Conservation (phyloP, 2,888 invertebrate species). For the Troilus luridus region DNA sequence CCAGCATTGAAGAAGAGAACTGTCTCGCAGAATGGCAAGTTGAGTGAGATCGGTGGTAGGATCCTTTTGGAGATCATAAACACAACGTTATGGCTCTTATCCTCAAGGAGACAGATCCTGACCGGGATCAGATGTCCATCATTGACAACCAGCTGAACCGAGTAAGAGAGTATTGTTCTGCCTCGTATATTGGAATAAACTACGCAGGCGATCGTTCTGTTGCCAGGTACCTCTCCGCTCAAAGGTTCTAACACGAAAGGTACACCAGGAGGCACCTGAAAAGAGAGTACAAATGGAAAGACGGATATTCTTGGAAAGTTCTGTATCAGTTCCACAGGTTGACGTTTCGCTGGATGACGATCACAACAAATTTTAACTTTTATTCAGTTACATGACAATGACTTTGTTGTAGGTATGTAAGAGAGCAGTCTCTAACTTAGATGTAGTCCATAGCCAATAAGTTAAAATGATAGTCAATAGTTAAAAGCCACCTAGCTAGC, state of each 20-base stretch:
- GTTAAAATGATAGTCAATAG: too few relatives aligned
- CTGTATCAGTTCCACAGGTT: too few relatives aligned
- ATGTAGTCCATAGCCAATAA: too few relatives aligned
- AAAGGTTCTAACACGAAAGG: constrained; percentile 72
- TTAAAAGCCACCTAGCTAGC: too few relatives aligned
- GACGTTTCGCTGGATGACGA: too few relatives aligned
- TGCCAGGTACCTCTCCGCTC: constrained; percentile 72
- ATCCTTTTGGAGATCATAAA: constrained; percentile 60
- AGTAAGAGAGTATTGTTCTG: constrained; percentile 17
- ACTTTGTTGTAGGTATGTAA: too few relatives aligned
- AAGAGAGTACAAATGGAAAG: neutral
- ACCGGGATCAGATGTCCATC: constrained; percentile 55
- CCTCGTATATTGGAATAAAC: constrained; percentile 68
- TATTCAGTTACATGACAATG: too few relatives aligned
- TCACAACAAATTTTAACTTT: too few relatives aligned
- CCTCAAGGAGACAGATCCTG: constrained; percentile 57
- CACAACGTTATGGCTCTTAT: constrained; percentile 48
- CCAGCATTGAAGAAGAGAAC: constrained; percentile 62
- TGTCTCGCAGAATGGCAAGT: constrained; percentile 56
- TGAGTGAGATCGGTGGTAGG: constrained; percentile 59
- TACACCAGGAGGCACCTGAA: constrained; percentile 70
- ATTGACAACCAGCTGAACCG: constrained; percentile 33
- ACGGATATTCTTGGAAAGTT: too few relatives aligned
- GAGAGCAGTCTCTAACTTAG: too few relatives aligned
- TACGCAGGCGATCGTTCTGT: constrained; percentile 71